Evolutionary conservation across 2,888 invertebrate species (phyloP).

Genomic region (Lycaena phlaeas): DNA sequence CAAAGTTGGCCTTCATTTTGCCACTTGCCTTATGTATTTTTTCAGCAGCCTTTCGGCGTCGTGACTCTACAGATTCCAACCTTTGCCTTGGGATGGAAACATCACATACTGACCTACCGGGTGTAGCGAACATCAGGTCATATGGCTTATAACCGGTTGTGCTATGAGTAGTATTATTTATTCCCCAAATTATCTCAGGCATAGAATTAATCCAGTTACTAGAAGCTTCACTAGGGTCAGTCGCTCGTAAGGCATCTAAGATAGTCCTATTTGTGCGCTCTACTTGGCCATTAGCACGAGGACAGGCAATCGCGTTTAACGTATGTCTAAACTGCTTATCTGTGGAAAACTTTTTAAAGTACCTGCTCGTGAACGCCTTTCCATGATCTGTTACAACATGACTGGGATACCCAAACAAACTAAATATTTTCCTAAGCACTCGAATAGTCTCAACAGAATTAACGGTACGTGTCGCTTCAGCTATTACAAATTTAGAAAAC

Average conservation of each 20-base stretch:
- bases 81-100: neutral
- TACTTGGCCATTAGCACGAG: conserved; percentile 3
- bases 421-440: conserved; percentile 12
- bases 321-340: conserved; percentile 22
- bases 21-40: neutral
- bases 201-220: neutral
- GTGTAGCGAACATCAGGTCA: neutral
- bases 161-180: neutral
- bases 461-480: conserved; percentile 18
- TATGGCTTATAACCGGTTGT: neutral
- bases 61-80: neutral
- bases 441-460: conserved; percentile 19
- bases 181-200: neutral
- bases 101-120: conserved; percentile 10
- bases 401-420: conserved; percentile 17
- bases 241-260: neutral
- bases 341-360: conserved; percentile 20
- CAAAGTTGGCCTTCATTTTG: conserved; percentile 19
- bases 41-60: conserved; percentile 6
- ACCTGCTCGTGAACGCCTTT: conserved; percentile 20
- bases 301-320: conserved; percentile 9
- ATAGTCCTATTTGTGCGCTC: conserved; percentile 6
- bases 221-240: neutral
- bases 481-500: conserved; percentile 18
- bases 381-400: conserved; percentile 17